Evolutionary conservation across 2,888 invertebrate genomes (phyloP), one percentile per base, ranked within the genome.

Genomic region (Cantharis rufa): DNA sequence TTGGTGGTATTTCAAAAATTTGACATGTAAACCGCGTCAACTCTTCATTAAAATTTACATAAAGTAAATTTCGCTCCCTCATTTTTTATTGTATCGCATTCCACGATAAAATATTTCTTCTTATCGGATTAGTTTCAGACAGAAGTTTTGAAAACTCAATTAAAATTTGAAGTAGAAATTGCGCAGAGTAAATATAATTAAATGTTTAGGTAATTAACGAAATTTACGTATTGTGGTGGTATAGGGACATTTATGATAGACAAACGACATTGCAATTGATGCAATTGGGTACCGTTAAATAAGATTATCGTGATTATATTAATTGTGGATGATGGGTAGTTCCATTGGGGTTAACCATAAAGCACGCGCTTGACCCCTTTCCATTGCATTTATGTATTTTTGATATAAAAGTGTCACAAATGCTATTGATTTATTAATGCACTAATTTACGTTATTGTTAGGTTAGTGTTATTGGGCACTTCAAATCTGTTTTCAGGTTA

Each of bases 231-330:
- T 48, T 48, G 48, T 48, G 64, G 21, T 21, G 13, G 21, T 21
- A 66, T 10, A 66, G 18, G 77, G 80, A 81, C 82, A 81, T 78
- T 69, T 72, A 79, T 81, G 81, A 82, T 79, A 81, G 81, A 83
- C 84, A 84, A 81, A 82, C 81, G 82, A 82, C 82, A 81, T 80
- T 76, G 82, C 81, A 82, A 78, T 81, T 83, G 84, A 85, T 85
- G 84, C 86, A 86, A 85, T 85, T 83, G 85, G 85, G 84, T 82
- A 81, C 84, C 85, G 86, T 86, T 86, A 85, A 86, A 86, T 85
- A 85, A 86, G 86, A 87, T 87, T 87, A 87, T 87, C 86, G 85
- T 86, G 83, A 85, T 85, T 85, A 87, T 85, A 87, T 87, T 87
- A 87, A 87, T 87, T 87, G 87, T 81, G 82, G 80, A 84, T 87